phyloP scores from a whole-genome alignment of 2,113 vertebrate genomes.

The Isichthys henryi region DNA sequence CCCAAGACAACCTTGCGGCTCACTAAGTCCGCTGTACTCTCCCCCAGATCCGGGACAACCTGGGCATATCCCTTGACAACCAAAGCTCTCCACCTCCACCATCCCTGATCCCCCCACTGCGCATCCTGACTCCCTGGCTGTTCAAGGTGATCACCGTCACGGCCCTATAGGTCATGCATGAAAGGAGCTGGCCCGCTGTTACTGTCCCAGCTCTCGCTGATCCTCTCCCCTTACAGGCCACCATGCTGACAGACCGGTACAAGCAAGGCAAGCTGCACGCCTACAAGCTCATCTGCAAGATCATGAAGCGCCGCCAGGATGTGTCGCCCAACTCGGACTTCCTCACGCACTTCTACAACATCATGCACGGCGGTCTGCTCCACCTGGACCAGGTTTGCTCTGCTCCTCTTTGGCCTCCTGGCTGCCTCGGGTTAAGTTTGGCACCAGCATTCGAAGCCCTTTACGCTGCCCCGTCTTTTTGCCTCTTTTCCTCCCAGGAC shows the following conservation, averaged over 20 bases:
- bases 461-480: slow-evolving; percentile 20
- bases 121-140: slow-evolving; percentile 97
- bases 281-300: slow-evolving; percentile 97
- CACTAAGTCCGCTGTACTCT: not conserved
- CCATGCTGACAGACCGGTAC: slow-evolving; percentile 92
- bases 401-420: not conserved
- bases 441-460: too few species aligned
- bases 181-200: not conserved
- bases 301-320: slow-evolving; percentile 97
- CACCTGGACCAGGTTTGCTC: slow-evolving; percentile 85
- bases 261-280: slow-evolving; percentile 97
- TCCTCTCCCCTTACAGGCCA: slow-evolving; percentile 70
- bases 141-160: slow-evolving; percentile 73
- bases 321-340: slow-evolving; percentile 95
- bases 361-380: slow-evolving; percentile 96
- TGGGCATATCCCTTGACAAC: slow-evolving; percentile 95
- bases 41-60: slow-evolving; percentile 92
- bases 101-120: slow-evolving; percentile 87
- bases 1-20: not conserved
- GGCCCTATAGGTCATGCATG: not conserved
- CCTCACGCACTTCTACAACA: slow-evolving; percentile 97
- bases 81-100: slow-evolving; percentile 89
- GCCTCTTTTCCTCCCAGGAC: slow-evolving; percentile 65
- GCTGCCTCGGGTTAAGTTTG: not conserved
- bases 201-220: slow-evolving; percentile 19